Conservation (phyloP, 2,113 vertebrate genomes). For the Apteryx owenii region DNA sequence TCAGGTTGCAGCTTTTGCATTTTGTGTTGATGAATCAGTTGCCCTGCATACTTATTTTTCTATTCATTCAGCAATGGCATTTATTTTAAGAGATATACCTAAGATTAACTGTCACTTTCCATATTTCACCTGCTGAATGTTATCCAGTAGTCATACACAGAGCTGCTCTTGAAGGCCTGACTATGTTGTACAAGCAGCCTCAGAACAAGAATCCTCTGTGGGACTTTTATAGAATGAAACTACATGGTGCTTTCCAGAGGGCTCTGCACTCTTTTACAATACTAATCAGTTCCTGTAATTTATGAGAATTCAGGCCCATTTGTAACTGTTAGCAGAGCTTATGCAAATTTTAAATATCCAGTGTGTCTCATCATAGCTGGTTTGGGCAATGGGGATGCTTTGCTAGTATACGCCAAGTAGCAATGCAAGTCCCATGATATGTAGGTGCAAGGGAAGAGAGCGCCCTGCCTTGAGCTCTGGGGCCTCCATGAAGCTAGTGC, state of each 20-base stretch:
- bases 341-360: not conserved
- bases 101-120: not conserved
- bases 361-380: not conserved
- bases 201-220: constrained; percentile 26
- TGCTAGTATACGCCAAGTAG: not conserved
- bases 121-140: not conserved
- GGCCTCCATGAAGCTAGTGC: not conserved
- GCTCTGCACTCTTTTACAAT: not conserved
- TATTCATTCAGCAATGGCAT: not conserved
- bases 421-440: rapidly evolving
- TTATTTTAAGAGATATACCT: not conserved
- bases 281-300: constrained; percentile 1
- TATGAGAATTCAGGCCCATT: not conserved
- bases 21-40: not conserved
- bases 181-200: not conserved
- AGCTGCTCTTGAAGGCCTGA: not conserved
- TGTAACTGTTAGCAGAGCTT: not conserved
- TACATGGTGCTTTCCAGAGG: constrained; percentile 38
- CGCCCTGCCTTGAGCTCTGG: not conserved
- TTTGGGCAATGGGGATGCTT: not conserved
- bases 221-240: not conserved
- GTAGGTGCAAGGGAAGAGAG: not conserved
- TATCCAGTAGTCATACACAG: not conserved
- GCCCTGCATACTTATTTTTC: not conserved
- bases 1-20: not conserved